A percentile compares a stretch with the other conserved stretches of the same genome.
Conservation (phyloP, 2,113 vertebrate genomes). For the Scartelaos histophorus region DNA sequence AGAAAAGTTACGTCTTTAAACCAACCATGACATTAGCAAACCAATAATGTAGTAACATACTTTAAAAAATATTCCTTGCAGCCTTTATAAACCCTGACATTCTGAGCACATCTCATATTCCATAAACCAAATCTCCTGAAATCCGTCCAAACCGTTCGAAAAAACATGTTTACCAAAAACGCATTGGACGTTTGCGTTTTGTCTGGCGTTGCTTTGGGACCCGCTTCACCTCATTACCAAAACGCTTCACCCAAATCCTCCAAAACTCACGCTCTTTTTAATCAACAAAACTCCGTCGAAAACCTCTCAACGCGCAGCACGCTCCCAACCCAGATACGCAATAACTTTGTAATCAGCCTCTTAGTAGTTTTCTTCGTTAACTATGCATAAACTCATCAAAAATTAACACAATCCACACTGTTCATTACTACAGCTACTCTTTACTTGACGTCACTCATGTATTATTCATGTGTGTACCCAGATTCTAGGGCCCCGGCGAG, state of each 20-base stretch:
- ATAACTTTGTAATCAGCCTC: conserved; percentile 52
- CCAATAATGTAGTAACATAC: no score
- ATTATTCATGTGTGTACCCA: conserved; percentile 70
- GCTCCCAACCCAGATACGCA: conserved; percentile 26
- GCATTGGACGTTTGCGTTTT: background rate
- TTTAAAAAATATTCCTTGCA: no score
- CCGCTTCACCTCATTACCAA: conserved; percentile 14
- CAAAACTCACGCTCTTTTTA: conserved; percentile 31
- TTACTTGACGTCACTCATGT: conserved; percentile 75
- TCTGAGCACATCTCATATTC: no score
- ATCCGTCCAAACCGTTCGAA: background rate
- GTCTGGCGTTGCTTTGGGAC: conserved; percentile 5
- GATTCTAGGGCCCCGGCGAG: conserved; percentile 54
- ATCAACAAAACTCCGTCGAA: conserved; percentile 38
- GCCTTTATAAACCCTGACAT: background rate
- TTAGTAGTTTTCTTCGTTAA: conserved; percentile 54
- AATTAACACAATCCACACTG: conserved; percentile 65
- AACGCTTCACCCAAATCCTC: conserved; percentile 19
- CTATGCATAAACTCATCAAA: conserved; percentile 75
- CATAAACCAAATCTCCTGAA: background rate
- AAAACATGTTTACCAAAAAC: background rate
- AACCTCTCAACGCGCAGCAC: conserved; percentile 20
- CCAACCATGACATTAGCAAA: no score
- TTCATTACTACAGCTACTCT: conserved; percentile 69
- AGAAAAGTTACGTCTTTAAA: no score